Conservation (phyloP, 2,888 invertebrate species). For the Andrena haemorrhoa region DNA sequence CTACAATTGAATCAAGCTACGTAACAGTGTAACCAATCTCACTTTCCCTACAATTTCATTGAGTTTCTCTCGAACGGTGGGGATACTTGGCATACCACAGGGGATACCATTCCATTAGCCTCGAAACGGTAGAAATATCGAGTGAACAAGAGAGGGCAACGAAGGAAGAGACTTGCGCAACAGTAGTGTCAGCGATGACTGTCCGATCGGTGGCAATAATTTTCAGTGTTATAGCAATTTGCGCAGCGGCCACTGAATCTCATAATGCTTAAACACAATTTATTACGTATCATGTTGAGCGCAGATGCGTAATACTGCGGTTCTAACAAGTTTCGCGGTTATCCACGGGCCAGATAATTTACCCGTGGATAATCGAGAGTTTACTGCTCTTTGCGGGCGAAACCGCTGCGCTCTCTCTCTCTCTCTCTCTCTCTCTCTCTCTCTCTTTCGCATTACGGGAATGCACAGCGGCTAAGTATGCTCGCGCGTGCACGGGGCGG, state of each 20-base stretch:
- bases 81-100: neutral
- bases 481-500: conserved; percentile 25
- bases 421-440: conserved; percentile 8
- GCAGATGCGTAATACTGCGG: conserved; percentile 54
- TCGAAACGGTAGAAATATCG: neutral
- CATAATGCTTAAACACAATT: conserved; percentile 56
- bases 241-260: conserved; percentile 23
- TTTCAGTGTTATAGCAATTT: conserved; percentile 29
- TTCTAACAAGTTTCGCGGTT: conserved; percentile 62
- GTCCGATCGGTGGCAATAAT: conserved; percentile 36
- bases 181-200: neutral
- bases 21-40: no score
- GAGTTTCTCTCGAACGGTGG: no score
- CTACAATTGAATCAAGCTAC: no score
- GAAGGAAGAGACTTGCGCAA: neutral
- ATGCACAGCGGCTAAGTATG: conserved; percentile 23
- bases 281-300: conserved; percentile 50
- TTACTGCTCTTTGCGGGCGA: conserved; percentile 47
- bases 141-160: neutral
- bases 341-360: conserved; percentile 63
- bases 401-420: conserved; percentile 18
- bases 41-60: no score
- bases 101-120: neutral
- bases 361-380: conserved; percentile 63
- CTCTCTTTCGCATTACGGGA: conserved; percentile 14